Conservation (phyloP, 2,113 vertebrate species). For the Microcebus lehilahytsara region DNA sequence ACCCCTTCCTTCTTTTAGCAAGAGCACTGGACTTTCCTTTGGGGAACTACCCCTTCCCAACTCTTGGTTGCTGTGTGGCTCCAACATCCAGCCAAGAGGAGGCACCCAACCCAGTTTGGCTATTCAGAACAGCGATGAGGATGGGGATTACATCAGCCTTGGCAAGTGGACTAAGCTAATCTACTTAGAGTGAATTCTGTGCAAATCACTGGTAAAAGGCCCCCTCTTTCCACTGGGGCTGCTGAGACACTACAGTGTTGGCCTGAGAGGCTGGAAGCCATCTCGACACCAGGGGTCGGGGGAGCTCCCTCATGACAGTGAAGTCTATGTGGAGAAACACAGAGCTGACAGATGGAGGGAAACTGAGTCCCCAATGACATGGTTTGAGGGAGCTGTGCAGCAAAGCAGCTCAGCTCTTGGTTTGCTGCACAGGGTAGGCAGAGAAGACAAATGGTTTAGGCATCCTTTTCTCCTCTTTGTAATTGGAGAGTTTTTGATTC, state of each 20-base stretch:
- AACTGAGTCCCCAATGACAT: accelerated
- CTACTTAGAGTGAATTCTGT: background rate
- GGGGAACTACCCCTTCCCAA: background rate
- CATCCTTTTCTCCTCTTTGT: background rate
- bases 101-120: background rate
- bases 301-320: background rate
- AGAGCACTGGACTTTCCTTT: background rate
- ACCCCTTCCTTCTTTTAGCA: background rate
- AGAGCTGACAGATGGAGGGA: background rate
- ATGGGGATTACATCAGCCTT: background rate
- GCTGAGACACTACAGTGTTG: accelerated
- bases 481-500: background rate
- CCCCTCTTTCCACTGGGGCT: background rate
- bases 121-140: background rate
- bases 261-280: background rate
- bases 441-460: background rate
- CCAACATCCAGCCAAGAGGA: background rate
- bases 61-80: background rate
- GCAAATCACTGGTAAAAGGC: background rate
- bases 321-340: background rate
- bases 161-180: background rate
- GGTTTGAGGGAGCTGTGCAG: background rate
- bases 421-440: no score
- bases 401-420: background rate
- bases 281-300: no score